These are phyloP conservation scores for Pseudorhombus dupliciocellatus DNA, from an alignment of 2,113 vertebrate species.

Conservation along the genomic window DNA sequence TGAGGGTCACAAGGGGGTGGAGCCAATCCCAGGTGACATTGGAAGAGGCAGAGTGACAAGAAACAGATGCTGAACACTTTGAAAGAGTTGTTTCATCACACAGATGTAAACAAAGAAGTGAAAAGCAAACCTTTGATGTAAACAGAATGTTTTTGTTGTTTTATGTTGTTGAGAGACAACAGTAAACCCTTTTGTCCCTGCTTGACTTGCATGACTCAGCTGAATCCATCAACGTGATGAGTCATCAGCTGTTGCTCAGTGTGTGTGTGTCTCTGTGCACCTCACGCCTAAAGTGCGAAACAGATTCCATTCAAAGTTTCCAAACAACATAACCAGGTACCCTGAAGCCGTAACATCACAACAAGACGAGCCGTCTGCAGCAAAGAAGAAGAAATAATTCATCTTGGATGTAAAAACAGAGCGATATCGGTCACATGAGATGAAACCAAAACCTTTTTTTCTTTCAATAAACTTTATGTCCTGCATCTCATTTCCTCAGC, in stretches of 20 bases:
- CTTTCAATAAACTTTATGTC: not conserved
- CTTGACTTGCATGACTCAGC: constrained; percentile 30
- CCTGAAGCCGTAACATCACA: not conserved
- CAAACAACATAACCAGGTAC: not conserved
- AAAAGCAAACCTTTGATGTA: not conserved
- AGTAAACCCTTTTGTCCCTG: not conserved
- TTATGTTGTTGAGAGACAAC: not conserved
- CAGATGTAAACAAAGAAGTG: not conserved
- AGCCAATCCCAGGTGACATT: too few species aligned
- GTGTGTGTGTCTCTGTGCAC: not conserved
- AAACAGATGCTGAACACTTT: too few species aligned
- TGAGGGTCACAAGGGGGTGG: too few species aligned
- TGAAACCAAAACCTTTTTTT: not conserved
- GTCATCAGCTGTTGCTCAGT: constrained; percentile 23
- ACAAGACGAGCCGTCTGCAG: too few species aligned
- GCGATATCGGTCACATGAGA: not conserved
- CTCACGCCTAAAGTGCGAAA: not conserved
- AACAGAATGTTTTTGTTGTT: not conserved
- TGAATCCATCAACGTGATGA: constrained; percentile 13
- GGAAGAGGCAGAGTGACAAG: too few species aligned
- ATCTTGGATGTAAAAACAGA: not conserved
- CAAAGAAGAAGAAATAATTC: not conserved
- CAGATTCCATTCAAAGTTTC: not conserved
- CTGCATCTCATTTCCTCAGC: too few species aligned
- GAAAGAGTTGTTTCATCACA: not conserved